Percentiles rank a stretch among this genome's conserved stretches.
phyloP scores from a whole-genome alignment of 2,797 vertebrate genomes.

The Sebastes minor region DNA sequence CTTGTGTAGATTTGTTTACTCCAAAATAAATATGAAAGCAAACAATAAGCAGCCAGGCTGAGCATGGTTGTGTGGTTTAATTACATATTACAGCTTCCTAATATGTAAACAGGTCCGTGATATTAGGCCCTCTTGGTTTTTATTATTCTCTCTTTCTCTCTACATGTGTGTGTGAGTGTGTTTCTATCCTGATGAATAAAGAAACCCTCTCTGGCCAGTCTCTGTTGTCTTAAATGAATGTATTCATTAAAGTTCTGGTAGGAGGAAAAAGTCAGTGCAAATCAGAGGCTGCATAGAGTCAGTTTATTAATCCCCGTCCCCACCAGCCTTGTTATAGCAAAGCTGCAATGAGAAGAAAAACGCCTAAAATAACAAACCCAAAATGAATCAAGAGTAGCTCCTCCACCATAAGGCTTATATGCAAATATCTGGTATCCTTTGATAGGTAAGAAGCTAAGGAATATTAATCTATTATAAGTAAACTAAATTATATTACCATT shows the following conservation, averaged over 20 bases:
- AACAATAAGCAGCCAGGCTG: background rate
- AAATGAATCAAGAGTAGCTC: background rate
- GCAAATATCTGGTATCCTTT: background rate
- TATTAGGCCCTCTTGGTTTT: background rate
- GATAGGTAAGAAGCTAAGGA: background rate
- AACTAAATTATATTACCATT: background rate
- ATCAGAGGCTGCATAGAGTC: background rate
- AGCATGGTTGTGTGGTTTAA: background rate
- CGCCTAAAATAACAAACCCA: background rate
- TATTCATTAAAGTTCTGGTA: background rate
- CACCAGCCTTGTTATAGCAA: background rate
- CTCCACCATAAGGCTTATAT: background rate
- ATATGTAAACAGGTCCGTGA: background rate
- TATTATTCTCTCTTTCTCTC: background rate
- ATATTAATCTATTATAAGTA: background rate
- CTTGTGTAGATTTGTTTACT: conserved; percentile 13
- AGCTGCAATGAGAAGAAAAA: background rate
- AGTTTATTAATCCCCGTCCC: background rate
- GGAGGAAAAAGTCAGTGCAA: background rate
- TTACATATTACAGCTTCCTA: background rate
- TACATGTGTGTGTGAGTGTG: background rate
- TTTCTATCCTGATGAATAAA: background rate
- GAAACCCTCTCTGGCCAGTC: background rate
- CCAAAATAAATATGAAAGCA: background rate
- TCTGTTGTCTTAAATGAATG: background rate